phyloP scores from a whole-genome alignment of 1,140 invertebrate genomes.

The Scaptomyza graminum region DNA sequence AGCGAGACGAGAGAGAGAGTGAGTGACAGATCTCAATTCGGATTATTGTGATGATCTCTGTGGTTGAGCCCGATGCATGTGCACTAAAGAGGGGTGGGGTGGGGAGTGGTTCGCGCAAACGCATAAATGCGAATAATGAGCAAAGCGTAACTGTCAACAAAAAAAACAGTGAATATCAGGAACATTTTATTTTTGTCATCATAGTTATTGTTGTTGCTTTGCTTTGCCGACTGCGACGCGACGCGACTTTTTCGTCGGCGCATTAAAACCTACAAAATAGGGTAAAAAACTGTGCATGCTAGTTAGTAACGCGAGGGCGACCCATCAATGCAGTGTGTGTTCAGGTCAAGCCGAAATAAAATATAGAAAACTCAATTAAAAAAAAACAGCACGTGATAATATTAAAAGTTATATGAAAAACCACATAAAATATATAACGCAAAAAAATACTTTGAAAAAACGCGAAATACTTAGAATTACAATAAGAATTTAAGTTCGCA shows the following conservation, averaged over 20 bases:
- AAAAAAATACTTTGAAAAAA: background rate
- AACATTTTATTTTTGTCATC: slow-evolving; percentile 48
- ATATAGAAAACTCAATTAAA: background rate
- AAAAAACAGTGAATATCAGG: slow-evolving; percentile 58
- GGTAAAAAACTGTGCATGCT: slow-evolving; percentile 71
- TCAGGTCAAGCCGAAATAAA: slow-evolving; percentile 1
- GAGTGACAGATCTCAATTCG: slow-evolving; percentile 48
- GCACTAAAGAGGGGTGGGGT: slow-evolving; percentile 8
- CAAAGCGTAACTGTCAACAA: slow-evolving; percentile 57
- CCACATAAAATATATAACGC: background rate
- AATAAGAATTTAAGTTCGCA: background rate
- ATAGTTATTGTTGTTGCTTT: slow-evolving; percentile 2
- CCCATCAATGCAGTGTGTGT: slow-evolving; percentile 46
- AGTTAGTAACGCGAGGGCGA: slow-evolving; percentile 73
- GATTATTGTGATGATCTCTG: slow-evolving; percentile 15
- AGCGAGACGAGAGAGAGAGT: background rate
- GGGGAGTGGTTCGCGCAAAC: slow-evolving; percentile 26
- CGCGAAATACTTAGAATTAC: background rate
- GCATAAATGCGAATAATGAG: slow-evolving; percentile 82
- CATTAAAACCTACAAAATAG: slow-evolving; percentile 76
- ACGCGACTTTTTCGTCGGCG: slow-evolving; percentile 38
- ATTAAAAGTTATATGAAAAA: background rate
- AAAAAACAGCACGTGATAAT: slow-evolving; percentile 2
- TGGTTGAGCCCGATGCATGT: slow-evolving; percentile 30
- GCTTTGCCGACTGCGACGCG: slow-evolving; percentile 40